Percentiles rank a stretch among this genome's conserved stretches.
Evolutionary conservation across 1,140 invertebrate species (phyloP).

Genomic region (Theocolax elegans): DNA sequence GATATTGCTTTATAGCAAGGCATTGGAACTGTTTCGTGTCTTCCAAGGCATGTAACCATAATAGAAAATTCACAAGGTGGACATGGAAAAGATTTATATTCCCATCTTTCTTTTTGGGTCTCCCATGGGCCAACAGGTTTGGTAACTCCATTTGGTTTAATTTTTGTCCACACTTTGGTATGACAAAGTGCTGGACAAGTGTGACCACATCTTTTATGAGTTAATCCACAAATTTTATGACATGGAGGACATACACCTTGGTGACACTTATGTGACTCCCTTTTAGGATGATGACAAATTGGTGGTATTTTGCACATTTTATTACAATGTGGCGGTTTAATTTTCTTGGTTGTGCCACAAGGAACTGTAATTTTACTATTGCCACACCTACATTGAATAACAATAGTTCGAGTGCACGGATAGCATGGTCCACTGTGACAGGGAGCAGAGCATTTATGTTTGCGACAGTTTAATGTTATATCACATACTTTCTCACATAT

Average conservation of each 20-base stretch:
- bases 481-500: slow-evolving; percentile 90
- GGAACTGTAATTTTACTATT: slow-evolving; percentile 82
- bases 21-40: slow-evolving; percentile 81
- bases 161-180: slow-evolving; percentile 78
- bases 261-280: slow-evolving; percentile 85
- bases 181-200: slow-evolving; percentile 83
- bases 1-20: slow-evolving; percentile 80
- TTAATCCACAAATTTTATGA: slow-evolving; percentile 76
- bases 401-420: slow-evolving; percentile 83
- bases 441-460: slow-evolving; percentile 87
- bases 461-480: slow-evolving; percentile 83
- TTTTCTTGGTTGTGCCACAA: slow-evolving; percentile 83
- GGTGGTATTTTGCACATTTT: slow-evolving; percentile 79
- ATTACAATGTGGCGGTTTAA: slow-evolving; percentile 82
- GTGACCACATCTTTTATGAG: slow-evolving; percentile 77
- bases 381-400: slow-evolving; percentile 86
- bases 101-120: slow-evolving; percentile 71
- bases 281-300: slow-evolving; percentile 81
- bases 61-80: slow-evolving; percentile 79
- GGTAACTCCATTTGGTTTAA: slow-evolving; percentile 66
- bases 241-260: slow-evolving; percentile 89
- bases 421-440: slow-evolving; percentile 93
- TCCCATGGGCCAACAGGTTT: slow-evolving; percentile 84
- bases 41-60: slow-evolving; percentile 81
- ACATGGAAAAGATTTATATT: slow-evolving; percentile 77